phyloP scores from a whole-genome alignment of 1,140 invertebrate species.

The Papilio polyxenes region DNA sequence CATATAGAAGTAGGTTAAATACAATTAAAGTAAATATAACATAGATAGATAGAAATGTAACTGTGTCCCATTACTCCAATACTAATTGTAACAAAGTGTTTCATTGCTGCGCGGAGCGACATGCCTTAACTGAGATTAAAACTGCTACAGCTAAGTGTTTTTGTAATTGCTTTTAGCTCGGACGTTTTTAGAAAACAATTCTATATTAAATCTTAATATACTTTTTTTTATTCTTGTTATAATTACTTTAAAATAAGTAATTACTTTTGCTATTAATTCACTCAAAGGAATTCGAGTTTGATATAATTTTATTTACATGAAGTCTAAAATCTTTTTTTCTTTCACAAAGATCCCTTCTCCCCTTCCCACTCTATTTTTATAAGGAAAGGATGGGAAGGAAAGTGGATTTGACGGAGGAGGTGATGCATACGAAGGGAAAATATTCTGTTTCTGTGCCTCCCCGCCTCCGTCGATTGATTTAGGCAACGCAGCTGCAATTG shows the following conservation, averaged over 20 bases:
- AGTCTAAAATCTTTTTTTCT: too few species aligned
- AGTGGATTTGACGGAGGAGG: too few species aligned
- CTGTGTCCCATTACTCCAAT: neutral
- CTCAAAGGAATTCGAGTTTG: neutral
- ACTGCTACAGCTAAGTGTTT: slow-evolving; percentile 8
- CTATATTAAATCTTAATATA: neutral
- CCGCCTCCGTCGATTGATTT: too few species aligned
- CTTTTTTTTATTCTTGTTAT: neutral
- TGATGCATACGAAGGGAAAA: too few species aligned
- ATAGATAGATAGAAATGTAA: neutral
- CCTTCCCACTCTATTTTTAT: too few species aligned
- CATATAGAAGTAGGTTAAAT: neutral
- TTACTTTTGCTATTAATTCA: neutral
- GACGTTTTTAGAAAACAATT: slow-evolving; percentile 21
- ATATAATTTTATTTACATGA: too few species aligned
- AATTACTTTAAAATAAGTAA: neutral
- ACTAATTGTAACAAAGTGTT: slow-evolving; percentile 21
- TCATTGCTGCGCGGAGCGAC: neutral
- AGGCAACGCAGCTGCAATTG: too few species aligned
- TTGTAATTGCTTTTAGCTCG: slow-evolving; percentile 20
- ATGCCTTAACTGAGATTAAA: slow-evolving; percentile 12
- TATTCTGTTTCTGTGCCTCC: too few species aligned
- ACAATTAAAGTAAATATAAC: neutral
- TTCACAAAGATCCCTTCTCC: too few species aligned
- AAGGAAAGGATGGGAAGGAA: too few species aligned